Evolutionary conservation across 2,113 vertebrate species (phyloP), one percentile per base, ranked within the genome.

Genomic region (Nyctereutes procyonoides): DNA sequence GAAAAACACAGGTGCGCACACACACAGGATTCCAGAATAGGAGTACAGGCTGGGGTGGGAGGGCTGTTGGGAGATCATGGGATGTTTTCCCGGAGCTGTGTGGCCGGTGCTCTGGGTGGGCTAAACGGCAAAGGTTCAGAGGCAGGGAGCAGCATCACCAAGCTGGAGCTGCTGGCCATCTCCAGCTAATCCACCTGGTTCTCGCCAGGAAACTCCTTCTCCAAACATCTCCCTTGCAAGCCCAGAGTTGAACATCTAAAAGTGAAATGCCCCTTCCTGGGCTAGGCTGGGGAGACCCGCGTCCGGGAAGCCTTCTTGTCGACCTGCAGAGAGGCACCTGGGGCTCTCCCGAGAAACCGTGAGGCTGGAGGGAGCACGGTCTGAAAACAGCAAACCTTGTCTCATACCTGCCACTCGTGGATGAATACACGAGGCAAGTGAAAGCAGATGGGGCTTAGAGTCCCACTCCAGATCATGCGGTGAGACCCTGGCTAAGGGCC

Each of bases 181-280:
- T 65, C 74, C 8, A 1, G n/a, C 56, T 8, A 5, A 55, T 15
- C 55, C 22, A 3, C 8, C 20, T 43, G 8, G 8, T 28, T 20
- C 67, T 60, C 30, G 0, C 38, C 20, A 4, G 0, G 4, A 8
- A 48, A 28, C 12, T 20, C 35, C 65, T 38, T 16, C 65, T 8
- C 51, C 16, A 17, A 30, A 51, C 38, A 0, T 30, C 43, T 3
- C 9, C 32, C 35, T 62, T 1, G 0, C 6, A 38, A 67, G 15
- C 74, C 63, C 20, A 58, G 63, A 35, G 13, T 7, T 22, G 4
- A 82, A 17, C 43, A 26, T 5, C 12, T 1, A 1, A 17, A 69
- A 48, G 43, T 28, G 69, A 53, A 43, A 28, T 8, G 26, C 17
- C 30, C 51, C 38, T 56, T 22, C 55, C 6, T 26, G 35, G 13